Evolutionary conservation across 1,140 invertebrate genomes (phyloP), one percentile per base, ranked within the genome.

Genomic region (Elysia chlorotica): DNA sequence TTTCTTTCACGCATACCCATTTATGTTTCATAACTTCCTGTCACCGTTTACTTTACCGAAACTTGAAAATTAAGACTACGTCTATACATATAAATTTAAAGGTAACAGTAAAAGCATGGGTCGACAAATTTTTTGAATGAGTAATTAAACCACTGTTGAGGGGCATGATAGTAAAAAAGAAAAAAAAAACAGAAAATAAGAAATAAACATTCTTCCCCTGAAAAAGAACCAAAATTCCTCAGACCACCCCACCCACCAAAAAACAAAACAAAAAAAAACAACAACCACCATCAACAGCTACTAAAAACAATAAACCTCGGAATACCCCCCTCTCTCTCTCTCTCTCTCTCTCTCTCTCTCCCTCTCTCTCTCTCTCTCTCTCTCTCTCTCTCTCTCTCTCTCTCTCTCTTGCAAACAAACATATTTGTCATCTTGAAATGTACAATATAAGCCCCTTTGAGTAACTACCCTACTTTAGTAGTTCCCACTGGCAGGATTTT

Each of bases 111-210:
- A 33, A 62, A 19, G 23, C 2, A n/a, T 21, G 59, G 59, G 5
- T n/a, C 19, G 1, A 21, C 30, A 62, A n/a, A 23, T 33, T 62
- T 31, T 31, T 35, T 62, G 2, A 6, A n/a, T 31, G 6, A 31
- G 57, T 28, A 54, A 30, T n/a, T 57, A 57, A 6, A 5, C 21
- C n/a, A 23, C 3, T 66, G 65, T 33, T 67, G 61, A 73, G 41
- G 59, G 38, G 37, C 38, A 73, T 66, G 59, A 48, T 48, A 36
- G 66, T 66, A 54, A 67, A 56, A 28, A 73, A 41, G 62, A 48
- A 56, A 36, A 73, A 66, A 54, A 67, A 56, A 30, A 71, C 38
- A 41, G 31, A 30, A n/a, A 66, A 41, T 19, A 67, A 41, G 30
- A 71, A 35, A 36, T 30, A 41, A n/a, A 71, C 36, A 41, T 23